These are phyloP conservation scores for Vireo altiloquus DNA, from an alignment of 2,113 vertebrate genomes.

Conservation along the genomic window DNA sequence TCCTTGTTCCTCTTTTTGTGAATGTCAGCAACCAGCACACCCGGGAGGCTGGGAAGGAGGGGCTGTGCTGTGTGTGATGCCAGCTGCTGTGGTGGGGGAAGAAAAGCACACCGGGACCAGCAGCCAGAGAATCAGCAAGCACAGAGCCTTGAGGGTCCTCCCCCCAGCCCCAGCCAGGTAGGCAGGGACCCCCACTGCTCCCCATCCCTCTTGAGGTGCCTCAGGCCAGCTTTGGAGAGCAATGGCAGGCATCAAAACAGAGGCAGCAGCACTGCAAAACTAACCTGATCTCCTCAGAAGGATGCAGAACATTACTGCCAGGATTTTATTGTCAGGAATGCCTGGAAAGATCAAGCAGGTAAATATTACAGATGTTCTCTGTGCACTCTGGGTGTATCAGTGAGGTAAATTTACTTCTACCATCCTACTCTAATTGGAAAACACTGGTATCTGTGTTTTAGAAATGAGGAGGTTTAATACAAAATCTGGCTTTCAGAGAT, in stretches of 20 bases:
- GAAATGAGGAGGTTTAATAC: not conserved
- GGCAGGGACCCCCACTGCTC: accelerated
- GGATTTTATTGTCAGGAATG: not conserved
- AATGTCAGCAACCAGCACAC: accelerated
- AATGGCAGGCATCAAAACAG: accelerated
- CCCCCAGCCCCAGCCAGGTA: not conserved
- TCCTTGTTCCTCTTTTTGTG: not conserved
- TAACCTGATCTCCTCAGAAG: not conserved
- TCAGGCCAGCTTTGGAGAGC: not conserved
- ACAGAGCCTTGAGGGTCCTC: not conserved
- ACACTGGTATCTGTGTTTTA: not conserved
- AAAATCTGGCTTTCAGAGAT: not conserved
- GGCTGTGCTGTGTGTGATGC: accelerated
- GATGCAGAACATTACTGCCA: not conserved
- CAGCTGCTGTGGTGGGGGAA: not conserved
- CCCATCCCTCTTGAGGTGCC: accelerated
- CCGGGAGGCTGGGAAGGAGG: not conserved
- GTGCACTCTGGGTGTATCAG: accelerated
- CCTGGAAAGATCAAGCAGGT: not conserved
- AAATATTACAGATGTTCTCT: not conserved
- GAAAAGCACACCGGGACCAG: not conserved
- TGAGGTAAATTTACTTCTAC: not conserved
- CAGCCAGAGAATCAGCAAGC: not conserved
- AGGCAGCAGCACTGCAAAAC: not conserved
- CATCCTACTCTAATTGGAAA: not conserved